Evolutionary conservation across 1,140 invertebrate species (phyloP).

Genomic region (Bombus picipes): DNA sequence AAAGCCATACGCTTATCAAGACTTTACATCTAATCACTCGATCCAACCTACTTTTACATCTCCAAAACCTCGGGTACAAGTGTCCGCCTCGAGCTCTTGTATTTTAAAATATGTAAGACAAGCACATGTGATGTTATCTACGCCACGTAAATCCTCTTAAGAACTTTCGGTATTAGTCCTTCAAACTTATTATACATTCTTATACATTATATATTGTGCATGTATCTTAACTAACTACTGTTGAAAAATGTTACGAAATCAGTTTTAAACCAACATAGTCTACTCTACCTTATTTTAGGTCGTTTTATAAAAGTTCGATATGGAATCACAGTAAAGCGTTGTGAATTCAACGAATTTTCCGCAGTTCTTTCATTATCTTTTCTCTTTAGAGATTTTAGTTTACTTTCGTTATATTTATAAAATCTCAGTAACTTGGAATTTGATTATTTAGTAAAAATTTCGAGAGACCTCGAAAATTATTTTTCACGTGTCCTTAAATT

Average conservation of each 20-base stretch:
- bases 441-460: too few relatives aligned
- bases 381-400: too few relatives aligned
- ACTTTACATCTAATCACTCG: conserved; percentile 5
- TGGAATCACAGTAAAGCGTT: too few relatives aligned
- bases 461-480: too few relatives aligned
- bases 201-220: neutral
- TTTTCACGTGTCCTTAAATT: too few relatives aligned
- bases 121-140: neutral
- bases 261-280: too few relatives aligned
- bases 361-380: too few relatives aligned
- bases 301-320: neutral
- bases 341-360: too few relatives aligned
- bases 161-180: neutral
- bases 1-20: neutral
- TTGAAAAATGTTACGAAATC: neutral
- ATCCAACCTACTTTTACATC: conserved; percentile 7
- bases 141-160: neutral
- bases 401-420: too few relatives aligned
- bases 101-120: neutral
- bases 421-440: too few relatives aligned
- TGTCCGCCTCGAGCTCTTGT: neutral
- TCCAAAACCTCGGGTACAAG: neutral
- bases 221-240: neutral
- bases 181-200: neutral
- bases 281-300: too few relatives aligned